Percentiles rank a stretch among this genome's conserved stretches.
Conservation (phyloP, 2,797 vertebrate genomes). For the Rallus crepitans region DNA sequence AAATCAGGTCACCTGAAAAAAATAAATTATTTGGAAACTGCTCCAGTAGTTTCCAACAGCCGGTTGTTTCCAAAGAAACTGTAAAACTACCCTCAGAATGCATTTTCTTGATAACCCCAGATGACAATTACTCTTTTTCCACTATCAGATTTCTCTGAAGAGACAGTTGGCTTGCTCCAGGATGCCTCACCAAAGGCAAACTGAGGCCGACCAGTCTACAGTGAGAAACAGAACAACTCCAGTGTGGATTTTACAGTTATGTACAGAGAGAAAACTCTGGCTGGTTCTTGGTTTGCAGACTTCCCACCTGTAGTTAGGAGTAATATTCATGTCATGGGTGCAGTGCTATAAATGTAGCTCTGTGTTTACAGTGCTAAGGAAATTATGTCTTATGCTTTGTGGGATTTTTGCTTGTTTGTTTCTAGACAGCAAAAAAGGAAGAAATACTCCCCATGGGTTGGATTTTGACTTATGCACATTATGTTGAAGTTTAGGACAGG, state of each 20-base stretch:
- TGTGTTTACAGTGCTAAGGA: not conserved
- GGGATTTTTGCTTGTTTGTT: not conserved
- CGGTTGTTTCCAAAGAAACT: not conserved
- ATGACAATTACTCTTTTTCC: not conserved
- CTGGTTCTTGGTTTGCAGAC: not conserved
- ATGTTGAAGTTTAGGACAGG: not conserved
- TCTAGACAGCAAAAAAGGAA: not conserved
- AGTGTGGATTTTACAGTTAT: not conserved
- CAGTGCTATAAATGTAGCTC: not conserved
- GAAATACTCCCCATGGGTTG: not conserved
- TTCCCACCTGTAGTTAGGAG: not conserved
- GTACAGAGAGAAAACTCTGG: not conserved
- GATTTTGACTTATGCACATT: not conserved
- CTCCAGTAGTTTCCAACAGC: not conserved
- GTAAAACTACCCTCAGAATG: not conserved
- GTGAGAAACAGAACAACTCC: not conserved
- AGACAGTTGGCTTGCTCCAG: not conserved
- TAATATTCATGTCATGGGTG: not conserved
- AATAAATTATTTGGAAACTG: not conserved
- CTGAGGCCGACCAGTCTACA: not conserved
- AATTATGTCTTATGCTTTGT: not conserved
- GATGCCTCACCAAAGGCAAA: not conserved
- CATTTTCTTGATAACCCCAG: not conserved
- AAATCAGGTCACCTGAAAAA: not conserved
- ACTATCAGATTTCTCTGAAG: not conserved